Conservation (phyloP, 2,797 vertebrate genomes). For the Zalophus californianus region DNA sequence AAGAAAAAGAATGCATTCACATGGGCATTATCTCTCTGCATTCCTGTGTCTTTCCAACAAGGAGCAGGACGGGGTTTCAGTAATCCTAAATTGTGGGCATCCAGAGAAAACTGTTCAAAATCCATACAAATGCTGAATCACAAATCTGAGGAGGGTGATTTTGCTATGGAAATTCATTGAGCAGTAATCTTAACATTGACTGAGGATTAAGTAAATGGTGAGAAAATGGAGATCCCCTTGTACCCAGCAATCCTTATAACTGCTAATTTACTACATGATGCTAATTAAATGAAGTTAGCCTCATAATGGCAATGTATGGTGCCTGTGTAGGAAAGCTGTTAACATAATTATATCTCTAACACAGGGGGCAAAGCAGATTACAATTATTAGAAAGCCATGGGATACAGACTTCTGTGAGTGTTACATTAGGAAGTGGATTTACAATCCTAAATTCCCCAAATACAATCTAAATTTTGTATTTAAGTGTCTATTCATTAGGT, state of each 20-base stretch:
- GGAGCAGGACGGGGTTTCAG: constrained; percentile 3
- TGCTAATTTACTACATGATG: constrained; percentile 89
- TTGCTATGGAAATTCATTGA: constrained; percentile 82
- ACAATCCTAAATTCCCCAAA: constrained; percentile 69
- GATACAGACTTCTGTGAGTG: constrained; percentile 77
- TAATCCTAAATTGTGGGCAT: constrained; percentile 66
- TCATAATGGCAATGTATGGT: constrained; percentile 88
- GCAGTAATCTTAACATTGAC: constrained; percentile 85
- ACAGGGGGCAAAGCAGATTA: constrained; percentile 84
- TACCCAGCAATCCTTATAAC: constrained; percentile 86
- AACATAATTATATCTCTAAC: constrained; percentile 88
- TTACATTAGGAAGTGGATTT: constrained; percentile 80
- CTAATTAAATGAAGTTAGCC: constrained; percentile 88
- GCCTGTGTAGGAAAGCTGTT: constrained; percentile 86
- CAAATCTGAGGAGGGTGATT: constrained; percentile 72
- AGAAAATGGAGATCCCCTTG: constrained; percentile 87
- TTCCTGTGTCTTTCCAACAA: constrained; percentile 48
- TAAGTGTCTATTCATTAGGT: constrained; percentile 56
- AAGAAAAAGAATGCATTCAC: constrained; percentile 11
- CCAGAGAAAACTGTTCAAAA: constrained; percentile 65
- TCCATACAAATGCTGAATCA: constrained; percentile 67
- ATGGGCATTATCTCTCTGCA: constrained; percentile 9
- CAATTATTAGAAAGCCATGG: constrained; percentile 86
- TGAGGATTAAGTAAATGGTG: constrained; percentile 88
- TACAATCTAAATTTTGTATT: constrained; percentile 52